A percentile compares a stretch with the other conserved stretches of the same genome.
These are phyloP conservation scores for Acrossocheilus wenchowensis DNA, from an alignment of 2,797 vertebrate genomes.

Conservation along the genomic window DNA sequence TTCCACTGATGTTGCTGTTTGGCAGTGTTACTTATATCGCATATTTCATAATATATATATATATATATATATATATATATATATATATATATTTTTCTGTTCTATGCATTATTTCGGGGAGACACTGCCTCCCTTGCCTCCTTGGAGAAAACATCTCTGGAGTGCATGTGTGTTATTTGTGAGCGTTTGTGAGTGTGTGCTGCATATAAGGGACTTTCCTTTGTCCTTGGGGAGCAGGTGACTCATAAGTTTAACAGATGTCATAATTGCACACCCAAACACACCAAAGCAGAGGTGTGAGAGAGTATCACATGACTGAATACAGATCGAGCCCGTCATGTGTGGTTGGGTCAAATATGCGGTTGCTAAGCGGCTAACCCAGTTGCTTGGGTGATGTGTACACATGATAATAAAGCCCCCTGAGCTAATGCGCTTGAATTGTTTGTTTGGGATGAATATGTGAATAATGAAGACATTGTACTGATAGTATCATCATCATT, in stretches of 20 bases:
- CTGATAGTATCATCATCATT: slow-evolving; percentile 47
- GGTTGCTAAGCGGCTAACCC: slow-evolving; percentile 45
- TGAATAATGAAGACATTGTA: slow-evolving; percentile 39
- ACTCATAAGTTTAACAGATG: slow-evolving; percentile 48
- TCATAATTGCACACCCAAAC: slow-evolving; percentile 16
- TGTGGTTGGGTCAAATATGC: slow-evolving; percentile 6
- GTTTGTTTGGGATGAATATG: slow-evolving; percentile 46
- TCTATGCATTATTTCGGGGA: neutral
- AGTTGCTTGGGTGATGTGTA: slow-evolving; percentile 52
- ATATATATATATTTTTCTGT: neutral
- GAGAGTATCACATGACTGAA: slow-evolving; percentile 20
- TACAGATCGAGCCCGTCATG: neutral
- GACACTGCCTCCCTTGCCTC: neutral
- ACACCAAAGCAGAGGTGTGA: slow-evolving; percentile 31
- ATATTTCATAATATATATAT: neutral
- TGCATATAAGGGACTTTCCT: slow-evolving; percentile 25
- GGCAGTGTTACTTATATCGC: neutral
- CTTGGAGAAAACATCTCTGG: neutral
- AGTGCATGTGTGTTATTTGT: neutral
- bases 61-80: too few relatives aligned
- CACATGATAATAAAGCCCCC: slow-evolving; percentile 40
- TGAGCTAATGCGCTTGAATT: slow-evolving; percentile 15
- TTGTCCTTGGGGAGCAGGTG: slow-evolving; percentile 33
- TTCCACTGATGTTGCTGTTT: neutral
- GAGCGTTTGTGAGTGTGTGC: neutral